Percentiles rank a stretch among this genome's conserved stretches.
phyloP scores from a whole-genome alignment of 2,113 vertebrate species.

The Poecile atricapillus region DNA sequence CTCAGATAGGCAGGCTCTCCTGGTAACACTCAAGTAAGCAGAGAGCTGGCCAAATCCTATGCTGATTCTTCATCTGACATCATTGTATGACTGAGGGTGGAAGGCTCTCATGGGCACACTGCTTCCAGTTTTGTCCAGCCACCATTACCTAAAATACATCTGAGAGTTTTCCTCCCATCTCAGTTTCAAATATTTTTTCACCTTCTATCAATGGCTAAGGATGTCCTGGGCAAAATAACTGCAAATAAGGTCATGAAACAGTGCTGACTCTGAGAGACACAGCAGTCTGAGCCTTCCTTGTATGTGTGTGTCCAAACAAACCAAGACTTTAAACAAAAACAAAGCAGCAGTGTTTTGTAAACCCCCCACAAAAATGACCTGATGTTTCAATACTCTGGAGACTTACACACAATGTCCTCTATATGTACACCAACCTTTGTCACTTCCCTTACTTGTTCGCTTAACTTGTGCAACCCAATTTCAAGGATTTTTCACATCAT shows the following conservation, averaged over 20 bases:
- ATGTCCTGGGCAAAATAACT: neutral
- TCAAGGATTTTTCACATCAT: neutral
- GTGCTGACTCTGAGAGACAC: neutral
- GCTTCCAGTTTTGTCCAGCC: neutral
- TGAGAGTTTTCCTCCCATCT: neutral
- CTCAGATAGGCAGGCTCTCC: neutral
- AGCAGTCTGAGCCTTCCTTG: neutral
- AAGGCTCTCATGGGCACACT: neutral
- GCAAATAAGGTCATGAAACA: neutral
- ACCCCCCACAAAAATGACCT: fast-evolving
- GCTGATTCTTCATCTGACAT: neutral
- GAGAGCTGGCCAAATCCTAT: neutral
- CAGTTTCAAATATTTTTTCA: neutral
- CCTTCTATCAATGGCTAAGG: neutral
- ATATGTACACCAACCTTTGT: neutral
- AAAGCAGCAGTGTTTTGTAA: neutral
- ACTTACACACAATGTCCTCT: neutral
- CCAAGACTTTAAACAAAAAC: neutral
- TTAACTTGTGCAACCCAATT: neutral
- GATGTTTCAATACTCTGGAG: neutral
- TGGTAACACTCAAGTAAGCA: neutral
- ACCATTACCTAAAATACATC: neutral
- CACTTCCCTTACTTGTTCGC: neutral
- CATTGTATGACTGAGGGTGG: neutral
- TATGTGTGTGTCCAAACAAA: neutral